Conservation (phyloP, 2,797 vertebrate species). For the Pangasius djambal region DNA sequence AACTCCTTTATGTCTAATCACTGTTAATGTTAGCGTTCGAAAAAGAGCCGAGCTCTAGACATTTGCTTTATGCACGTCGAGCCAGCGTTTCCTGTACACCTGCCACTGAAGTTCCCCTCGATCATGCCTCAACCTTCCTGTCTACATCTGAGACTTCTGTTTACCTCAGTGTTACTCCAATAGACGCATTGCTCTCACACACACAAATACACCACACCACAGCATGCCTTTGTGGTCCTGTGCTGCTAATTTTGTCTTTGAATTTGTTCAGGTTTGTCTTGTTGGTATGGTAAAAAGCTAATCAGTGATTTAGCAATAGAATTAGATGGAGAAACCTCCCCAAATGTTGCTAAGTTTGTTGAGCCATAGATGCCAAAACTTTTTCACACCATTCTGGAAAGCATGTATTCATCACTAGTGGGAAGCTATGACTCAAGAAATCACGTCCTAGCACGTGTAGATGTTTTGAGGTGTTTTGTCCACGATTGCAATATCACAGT, state of each 20-base stretch:
- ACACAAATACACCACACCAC: not conserved
- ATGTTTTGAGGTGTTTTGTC: not conserved
- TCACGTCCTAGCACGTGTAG: not conserved
- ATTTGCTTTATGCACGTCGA: not conserved
- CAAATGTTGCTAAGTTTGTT: not conserved
- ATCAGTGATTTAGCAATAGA: not conserved
- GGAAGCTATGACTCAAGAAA: not conserved
- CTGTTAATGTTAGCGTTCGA: conserved; percentile 21
- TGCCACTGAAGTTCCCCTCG: conserved; percentile 37
- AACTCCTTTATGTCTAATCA: conserved; percentile 29
- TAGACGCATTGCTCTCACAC: not conserved
- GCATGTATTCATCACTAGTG: not conserved
- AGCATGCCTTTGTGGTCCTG: not conserved
- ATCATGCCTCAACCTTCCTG: conserved; percentile 29
- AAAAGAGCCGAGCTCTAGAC: conserved; percentile 30
- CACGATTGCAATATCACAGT: not conserved
- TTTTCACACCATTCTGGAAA: not conserved
- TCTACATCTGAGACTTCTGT: not conserved
- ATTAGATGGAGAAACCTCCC: not conserved
- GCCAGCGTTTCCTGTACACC: conserved; percentile 49
- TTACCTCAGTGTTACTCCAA: not conserved
- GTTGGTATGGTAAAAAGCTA: not conserved
- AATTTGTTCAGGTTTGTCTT: not conserved
- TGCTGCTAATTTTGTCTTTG: not conserved
- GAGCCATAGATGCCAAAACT: not conserved